phyloP scores from a whole-genome alignment of 2,113 vertebrate species.

The Microcebus tavaratra region DNA sequence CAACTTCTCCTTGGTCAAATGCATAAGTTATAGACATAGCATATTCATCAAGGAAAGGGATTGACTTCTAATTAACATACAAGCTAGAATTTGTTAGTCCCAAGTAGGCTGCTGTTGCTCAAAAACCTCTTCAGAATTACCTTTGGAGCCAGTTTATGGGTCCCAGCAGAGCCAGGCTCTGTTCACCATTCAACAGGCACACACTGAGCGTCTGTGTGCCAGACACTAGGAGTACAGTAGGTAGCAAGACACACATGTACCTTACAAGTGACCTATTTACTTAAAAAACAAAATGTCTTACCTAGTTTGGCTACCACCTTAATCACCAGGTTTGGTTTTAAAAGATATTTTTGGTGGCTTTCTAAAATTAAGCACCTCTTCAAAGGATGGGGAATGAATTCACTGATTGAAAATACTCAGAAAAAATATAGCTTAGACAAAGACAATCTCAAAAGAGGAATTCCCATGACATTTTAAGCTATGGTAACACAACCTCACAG shows the following conservation, averaged over 20 bases:
- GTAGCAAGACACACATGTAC: background rate
- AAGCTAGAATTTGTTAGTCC: background rate
- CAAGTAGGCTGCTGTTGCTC: background rate
- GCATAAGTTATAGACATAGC: background rate
- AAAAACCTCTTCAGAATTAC: background rate
- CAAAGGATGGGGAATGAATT: conserved; percentile 34
- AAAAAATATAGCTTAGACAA: conserved; percentile 48
- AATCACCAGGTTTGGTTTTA: conserved; percentile 18
- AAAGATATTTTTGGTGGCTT: conserved; percentile 60
- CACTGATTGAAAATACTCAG: conserved; percentile 51
- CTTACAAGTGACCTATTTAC: background rate
- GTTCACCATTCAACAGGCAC: background rate
- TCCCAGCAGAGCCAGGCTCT: background rate
- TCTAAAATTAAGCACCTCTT: conserved; percentile 59
- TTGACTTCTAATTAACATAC: background rate
- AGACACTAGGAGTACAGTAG: background rate
- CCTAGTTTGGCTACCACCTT: background rate
- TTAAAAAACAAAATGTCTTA: conserved; percentile 24
- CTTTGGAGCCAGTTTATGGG: background rate
- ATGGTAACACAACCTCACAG: background rate
- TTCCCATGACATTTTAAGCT: conserved; percentile 41
- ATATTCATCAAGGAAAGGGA: background rate
- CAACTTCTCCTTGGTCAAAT: background rate
- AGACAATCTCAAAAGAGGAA: conserved; percentile 52
- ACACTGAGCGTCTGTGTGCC: background rate